A percentile compares a stretch with the other conserved stretches of the same genome.
These are phyloP conservation scores for Rhinogobio ventralis DNA, from an alignment of 2,797 vertebrate species.

Conservation along the genomic window DNA sequence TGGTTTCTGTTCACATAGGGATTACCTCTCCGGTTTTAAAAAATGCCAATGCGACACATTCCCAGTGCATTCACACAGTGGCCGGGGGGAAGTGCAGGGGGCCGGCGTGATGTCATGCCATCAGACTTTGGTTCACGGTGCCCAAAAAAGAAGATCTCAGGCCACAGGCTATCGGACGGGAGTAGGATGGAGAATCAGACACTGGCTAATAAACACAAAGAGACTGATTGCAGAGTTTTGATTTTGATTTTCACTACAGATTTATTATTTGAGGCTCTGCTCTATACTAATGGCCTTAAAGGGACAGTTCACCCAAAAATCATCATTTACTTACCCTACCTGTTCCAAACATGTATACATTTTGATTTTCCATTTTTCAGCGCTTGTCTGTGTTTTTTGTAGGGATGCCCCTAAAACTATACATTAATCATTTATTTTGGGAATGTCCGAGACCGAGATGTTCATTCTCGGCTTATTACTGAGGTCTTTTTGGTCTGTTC, in stretches of 20 bases:
- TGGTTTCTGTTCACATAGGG: slow-evolving; percentile 74
- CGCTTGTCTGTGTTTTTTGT: background rate
- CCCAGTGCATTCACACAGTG: slow-evolving; percentile 73
- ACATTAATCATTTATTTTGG: background rate
- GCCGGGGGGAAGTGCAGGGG: slow-evolving; percentile 58
- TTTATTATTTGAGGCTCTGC: background rate
- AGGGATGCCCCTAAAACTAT: background rate
- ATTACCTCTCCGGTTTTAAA: slow-evolving; percentile 76
- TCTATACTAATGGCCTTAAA: slow-evolving; percentile 2
- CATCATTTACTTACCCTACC: too few relatives aligned
- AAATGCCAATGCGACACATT: slow-evolving; percentile 80
- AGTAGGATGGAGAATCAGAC: slow-evolving; percentile 15
- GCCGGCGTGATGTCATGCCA: slow-evolving; percentile 77
- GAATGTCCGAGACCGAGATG: background rate
- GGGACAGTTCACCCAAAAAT: background rate
- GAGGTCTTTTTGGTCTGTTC: background rate
- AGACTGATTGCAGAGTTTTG: fast-evolving
- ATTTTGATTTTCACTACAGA: background rate
- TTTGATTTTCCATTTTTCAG: too few relatives aligned
- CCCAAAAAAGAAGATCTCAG: slow-evolving; percentile 72
- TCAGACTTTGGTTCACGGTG: slow-evolving; percentile 67
- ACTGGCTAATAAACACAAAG: slow-evolving; percentile 63
- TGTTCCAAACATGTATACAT: too few relatives aligned
- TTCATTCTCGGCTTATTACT: background rate
- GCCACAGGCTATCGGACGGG: slow-evolving; percentile 67